These are phyloP conservation scores for Tylochromis polylepis DNA, from an alignment of 2,113 vertebrate genomes.

Conservation along the genomic window DNA sequence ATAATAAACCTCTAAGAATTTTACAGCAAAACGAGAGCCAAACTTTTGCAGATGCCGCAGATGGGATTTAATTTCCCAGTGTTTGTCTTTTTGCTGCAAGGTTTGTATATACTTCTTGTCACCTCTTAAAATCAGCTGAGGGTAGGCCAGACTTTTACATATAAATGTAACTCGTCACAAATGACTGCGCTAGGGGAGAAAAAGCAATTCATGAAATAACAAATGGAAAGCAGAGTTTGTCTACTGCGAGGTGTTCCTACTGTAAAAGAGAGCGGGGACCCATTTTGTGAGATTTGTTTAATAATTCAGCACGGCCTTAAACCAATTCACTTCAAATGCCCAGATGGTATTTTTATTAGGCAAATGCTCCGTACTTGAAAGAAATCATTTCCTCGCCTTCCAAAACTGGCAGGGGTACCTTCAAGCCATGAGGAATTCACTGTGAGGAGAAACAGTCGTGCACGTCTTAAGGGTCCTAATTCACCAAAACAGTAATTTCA, in stretches of 20 bases:
- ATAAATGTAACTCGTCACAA: not conserved
- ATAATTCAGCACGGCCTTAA: constrained; percentile 66
- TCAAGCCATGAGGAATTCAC: constrained; percentile 16
- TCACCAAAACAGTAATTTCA: constrained; percentile 47
- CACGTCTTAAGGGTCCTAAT: constrained; percentile 8
- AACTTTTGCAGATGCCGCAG: not conserved
- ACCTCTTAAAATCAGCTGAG: not conserved
- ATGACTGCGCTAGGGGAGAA: not conserved
- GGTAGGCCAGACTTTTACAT: not conserved
- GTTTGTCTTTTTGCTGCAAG: not conserved
- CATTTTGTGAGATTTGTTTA: constrained; percentile 61
- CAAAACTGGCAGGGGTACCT: constrained; percentile 39
- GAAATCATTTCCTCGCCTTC: constrained; percentile 52
- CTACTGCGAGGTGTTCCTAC: not conserved
- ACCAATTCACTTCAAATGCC: constrained; percentile 63
- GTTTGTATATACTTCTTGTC: not conserved
- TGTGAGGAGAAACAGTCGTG: constrained; percentile 16
- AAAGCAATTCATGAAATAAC: not conserved
- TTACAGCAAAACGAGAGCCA: not conserved
- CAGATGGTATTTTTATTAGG: constrained; percentile 71
- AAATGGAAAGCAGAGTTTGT: not conserved
- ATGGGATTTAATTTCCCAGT: not conserved
- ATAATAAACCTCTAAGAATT: not conserved
- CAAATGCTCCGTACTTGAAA: constrained; percentile 57
- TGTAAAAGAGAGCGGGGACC: constrained; percentile 34